Evolutionary conservation across 1,140 invertebrate species (phyloP).

Genomic region (Calycopis cecrops): DNA sequence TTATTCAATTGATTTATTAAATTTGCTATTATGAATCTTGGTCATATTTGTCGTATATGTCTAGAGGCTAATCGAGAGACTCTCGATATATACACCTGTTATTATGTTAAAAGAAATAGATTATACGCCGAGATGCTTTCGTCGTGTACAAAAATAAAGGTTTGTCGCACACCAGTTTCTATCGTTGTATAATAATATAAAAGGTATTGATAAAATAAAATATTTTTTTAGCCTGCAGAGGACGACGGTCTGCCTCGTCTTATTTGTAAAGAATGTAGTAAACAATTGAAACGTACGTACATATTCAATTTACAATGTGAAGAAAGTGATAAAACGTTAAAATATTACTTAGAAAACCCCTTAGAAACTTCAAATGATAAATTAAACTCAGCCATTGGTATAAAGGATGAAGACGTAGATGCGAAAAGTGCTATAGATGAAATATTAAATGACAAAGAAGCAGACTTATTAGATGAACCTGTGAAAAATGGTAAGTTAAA

Average conservation of each 20-base stretch:
- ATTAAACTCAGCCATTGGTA: slow-evolving; percentile 18
- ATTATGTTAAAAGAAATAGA: slow-evolving; percentile 48
- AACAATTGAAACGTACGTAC: slow-evolving; percentile 51
- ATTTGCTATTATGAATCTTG: slow-evolving; percentile 38
- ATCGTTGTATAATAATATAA: not conserved
- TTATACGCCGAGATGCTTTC: slow-evolving; percentile 54
- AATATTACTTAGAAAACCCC: slow-evolving; percentile 31
- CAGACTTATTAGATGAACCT: slow-evolving; percentile 23
- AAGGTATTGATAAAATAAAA: not conserved
- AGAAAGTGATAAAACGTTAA: slow-evolving; percentile 45
- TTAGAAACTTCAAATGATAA: slow-evolving; percentile 14
- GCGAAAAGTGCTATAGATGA: slow-evolving; percentile 14
- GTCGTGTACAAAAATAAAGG: slow-evolving; percentile 53
- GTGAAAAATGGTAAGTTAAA: slow-evolving; percentile 35
- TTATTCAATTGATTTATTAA: too few relatives aligned
- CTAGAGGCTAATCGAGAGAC: slow-evolving; percentile 36
- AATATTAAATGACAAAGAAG: slow-evolving; percentile 19
- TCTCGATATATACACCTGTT: slow-evolving; percentile 54
- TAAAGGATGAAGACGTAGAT: slow-evolving; percentile 21
- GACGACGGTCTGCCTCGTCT: slow-evolving; percentile 51
- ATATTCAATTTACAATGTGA: slow-evolving; percentile 52
- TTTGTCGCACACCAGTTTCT: slow-evolving; percentile 21
- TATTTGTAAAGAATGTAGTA: slow-evolving; percentile 57
- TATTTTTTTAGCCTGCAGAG: slow-evolving; percentile 33
- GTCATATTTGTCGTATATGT: slow-evolving; percentile 45